These are phyloP conservation scores for Drosophila merina DNA, from an alignment of 2,888 invertebrate species.

Conservation along the genomic window DNA sequence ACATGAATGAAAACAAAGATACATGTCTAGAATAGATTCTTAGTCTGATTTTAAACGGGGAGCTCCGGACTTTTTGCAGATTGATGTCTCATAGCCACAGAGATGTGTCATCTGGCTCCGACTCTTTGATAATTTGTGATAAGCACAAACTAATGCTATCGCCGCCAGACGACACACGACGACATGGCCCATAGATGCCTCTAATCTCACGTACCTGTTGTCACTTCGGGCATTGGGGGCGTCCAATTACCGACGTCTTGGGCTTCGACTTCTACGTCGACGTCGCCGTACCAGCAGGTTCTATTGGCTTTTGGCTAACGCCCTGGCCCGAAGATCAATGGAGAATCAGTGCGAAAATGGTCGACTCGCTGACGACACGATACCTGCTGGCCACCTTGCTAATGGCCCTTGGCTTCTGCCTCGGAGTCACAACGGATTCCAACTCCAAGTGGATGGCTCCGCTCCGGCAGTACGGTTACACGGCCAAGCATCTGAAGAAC, in stretches of 20 bases:
- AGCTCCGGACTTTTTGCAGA: not conserved
- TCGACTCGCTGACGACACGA: slow-evolving; percentile 49
- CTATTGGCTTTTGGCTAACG: slow-evolving; percentile 53
- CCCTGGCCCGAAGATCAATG: slow-evolving; percentile 34
- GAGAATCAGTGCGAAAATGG: slow-evolving; percentile 66
- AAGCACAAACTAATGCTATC: slow-evolving; percentile 57
- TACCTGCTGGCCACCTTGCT: slow-evolving; percentile 35
- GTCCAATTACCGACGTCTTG: slow-evolving; percentile 36
- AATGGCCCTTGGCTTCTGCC: slow-evolving; percentile 15
- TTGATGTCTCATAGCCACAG: slow-evolving; percentile 34
- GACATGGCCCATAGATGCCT: slow-evolving; percentile 38
- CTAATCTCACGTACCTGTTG: slow-evolving; percentile 63
- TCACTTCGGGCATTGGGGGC: slow-evolving; percentile 33
- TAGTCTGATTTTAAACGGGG: not conserved
- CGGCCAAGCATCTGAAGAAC: slow-evolving; percentile 58
- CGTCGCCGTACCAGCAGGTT: slow-evolving; percentile 7
- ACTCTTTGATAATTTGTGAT: slow-evolving; percentile 13
- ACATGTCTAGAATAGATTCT: slow-evolving; percentile 3
- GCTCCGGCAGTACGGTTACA: slow-evolving; percentile 52
- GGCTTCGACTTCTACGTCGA: slow-evolving; percentile 9
- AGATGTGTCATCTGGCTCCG: slow-evolving; percentile 55
- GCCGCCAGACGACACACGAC: slow-evolving; percentile 42
- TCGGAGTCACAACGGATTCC: slow-evolving; percentile 1
- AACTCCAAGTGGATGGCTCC: slow-evolving; percentile 49
- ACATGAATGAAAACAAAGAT: slow-evolving; percentile 8